Evolutionary conservation across 2,797 vertebrate genomes (phyloP).

Genomic region (Galago senegalensis): DNA sequence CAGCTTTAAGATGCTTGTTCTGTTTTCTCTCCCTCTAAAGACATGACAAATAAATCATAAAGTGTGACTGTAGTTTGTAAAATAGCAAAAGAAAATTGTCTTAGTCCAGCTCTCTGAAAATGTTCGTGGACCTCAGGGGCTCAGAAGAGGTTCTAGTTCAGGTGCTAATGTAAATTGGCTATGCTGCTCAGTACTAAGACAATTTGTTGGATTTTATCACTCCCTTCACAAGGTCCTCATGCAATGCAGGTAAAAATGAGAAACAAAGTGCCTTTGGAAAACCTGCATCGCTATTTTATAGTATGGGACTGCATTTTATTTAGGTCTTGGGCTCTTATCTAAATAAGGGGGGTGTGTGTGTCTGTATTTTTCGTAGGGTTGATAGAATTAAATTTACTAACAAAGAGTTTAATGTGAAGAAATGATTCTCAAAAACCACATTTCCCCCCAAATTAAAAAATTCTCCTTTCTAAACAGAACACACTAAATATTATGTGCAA

Average conservation of each 20-base stretch:
- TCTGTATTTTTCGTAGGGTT: conserved; percentile 45
- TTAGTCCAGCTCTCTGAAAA: conserved; percentile 8
- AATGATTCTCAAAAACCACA: conserved; percentile 41
- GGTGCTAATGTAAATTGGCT: background rate
- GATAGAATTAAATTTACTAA: background rate
- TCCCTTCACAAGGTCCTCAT: background rate
- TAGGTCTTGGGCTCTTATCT: background rate
- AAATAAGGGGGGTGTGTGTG: background rate
- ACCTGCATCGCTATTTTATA: background rate
- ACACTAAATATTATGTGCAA: background rate
- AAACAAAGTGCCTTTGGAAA: background rate
- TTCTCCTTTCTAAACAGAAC: background rate
- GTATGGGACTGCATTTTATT: background rate
- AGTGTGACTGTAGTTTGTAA: conserved; percentile 34
- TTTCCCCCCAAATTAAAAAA: too few species aligned
- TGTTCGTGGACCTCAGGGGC: background rate
- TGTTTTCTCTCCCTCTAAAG: conserved; percentile 31
- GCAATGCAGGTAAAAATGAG: background rate
- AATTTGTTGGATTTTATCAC: background rate
- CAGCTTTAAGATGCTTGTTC: conserved; percentile 12
- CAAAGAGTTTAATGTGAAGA: background rate
- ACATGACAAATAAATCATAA: conserved; percentile 14
- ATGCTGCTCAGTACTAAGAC: background rate
- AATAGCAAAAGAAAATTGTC: conserved; percentile 33
- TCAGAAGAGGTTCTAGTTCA: background rate